Percentiles rank a stretch among this genome's conserved stretches.
phyloP scores from a whole-genome alignment of 2,888 invertebrate species.

The Cryptocephalus moraei region DNA sequence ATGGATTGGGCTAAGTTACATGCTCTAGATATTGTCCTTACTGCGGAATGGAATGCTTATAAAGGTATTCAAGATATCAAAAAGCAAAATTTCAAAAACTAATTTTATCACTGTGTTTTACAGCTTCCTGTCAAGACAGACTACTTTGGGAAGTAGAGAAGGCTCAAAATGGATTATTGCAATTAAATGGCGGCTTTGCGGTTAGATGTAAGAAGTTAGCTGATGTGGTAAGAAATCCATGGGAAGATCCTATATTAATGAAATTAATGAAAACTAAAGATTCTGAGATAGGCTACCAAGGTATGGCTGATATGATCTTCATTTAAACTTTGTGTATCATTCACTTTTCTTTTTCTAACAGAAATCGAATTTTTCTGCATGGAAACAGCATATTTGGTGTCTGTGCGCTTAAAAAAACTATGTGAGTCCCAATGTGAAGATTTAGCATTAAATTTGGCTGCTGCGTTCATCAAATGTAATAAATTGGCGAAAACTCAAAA shows the following conservation, averaged over 20 bases:
- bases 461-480: conserved; percentile 38
- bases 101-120: conserved; percentile 1
- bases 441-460: conserved; percentile 48
- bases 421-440: conserved; percentile 53
- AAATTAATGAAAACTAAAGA: conserved; percentile 29
- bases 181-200: conserved; percentile 29
- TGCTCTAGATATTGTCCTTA: conserved; percentile 33
- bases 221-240: conserved; percentile 34
- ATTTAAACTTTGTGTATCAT: not conserved
- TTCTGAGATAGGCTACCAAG: conserved; percentile 29
- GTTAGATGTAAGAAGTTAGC: conserved; percentile 32
- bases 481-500: conserved; percentile 29
- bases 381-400: conserved; percentile 48
- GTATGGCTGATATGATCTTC: conserved; percentile 17
- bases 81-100: not conserved
- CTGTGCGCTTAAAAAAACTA: conserved; percentile 48
- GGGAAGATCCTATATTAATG: conserved; percentile 31
- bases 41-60: conserved; percentile 32
- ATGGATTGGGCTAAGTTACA: conserved; percentile 36
- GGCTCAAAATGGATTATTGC: conserved; percentile 27
- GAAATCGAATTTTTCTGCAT: conserved; percentile 45
- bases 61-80: conserved; percentile 24
- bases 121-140: conserved; percentile 13
- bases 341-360: conserved; percentile 10
- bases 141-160: conserved; percentile 27